These are phyloP conservation scores for Bubalus kerabau DNA, from an alignment of 2,113 vertebrate genomes.

Conservation along the genomic window DNA sequence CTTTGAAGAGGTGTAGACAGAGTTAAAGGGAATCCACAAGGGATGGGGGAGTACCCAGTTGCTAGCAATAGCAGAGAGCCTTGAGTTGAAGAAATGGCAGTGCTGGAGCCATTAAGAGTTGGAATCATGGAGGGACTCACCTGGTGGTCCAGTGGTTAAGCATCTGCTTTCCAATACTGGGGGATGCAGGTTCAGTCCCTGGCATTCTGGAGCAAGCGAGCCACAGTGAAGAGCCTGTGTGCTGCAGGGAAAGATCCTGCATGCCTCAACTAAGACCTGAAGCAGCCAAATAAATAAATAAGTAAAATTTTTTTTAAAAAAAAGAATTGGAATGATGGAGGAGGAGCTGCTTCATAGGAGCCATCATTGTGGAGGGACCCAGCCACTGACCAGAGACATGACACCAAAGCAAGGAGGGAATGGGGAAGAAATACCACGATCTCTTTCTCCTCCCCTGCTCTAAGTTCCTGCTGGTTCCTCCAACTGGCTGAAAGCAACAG, in stretches of 20 bases:
- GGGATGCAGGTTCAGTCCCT: neutral
- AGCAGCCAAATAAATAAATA: neutral
- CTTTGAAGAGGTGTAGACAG: neutral
- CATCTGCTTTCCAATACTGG: neutral
- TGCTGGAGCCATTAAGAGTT: neutral
- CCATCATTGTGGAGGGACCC: neutral
- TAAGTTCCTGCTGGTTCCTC: neutral
- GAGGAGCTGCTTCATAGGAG: neutral
- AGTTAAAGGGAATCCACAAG: neutral
- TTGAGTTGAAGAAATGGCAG: neutral
- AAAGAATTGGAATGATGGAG: neutral
- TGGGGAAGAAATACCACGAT: neutral
- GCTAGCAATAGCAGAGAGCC: neutral
- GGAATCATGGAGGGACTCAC: neutral
- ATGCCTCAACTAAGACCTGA: neutral
- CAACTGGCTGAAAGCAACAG: neutral
- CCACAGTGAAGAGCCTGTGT: neutral
- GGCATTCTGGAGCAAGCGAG: neutral
- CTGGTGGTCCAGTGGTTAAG: neutral
- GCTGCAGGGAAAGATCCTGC: neutral
- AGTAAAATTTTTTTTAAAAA: neutral
- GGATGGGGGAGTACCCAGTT: neutral
- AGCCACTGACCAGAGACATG: neutral
- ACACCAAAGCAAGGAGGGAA: neutral
- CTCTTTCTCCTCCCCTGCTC: neutral